Conservation (phyloP, 2,888 invertebrate genomes). For the Melanostoma mellinum region DNA sequence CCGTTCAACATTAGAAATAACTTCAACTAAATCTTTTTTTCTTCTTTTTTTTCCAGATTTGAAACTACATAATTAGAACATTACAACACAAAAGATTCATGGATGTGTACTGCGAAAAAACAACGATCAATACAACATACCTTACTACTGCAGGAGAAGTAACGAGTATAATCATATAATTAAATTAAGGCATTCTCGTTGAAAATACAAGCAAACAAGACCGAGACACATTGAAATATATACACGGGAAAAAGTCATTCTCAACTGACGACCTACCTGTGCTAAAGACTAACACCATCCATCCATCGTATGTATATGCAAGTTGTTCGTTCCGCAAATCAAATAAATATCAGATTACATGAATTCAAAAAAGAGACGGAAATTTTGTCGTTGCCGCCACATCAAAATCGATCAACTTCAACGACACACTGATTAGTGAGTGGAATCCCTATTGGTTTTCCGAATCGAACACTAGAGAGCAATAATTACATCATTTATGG, state of each 20-base stretch:
- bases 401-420: constrained; percentile 69
- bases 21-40: constrained; percentile 11
- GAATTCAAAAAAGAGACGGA: constrained; percentile 74
- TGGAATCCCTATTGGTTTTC: constrained; percentile 59
- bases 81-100: neutral
- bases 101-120: constrained; percentile 18
- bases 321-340: constrained; percentile 69
- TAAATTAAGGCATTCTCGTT: constrained; percentile 48
- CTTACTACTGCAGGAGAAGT: constrained; percentile 10
- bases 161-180: constrained; percentile 59
- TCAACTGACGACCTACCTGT: constrained; percentile 44
- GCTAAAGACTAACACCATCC: constrained; percentile 13
- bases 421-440: constrained; percentile 54
- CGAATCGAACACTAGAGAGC: constrained; percentile 38
- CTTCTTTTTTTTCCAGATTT: constrained; percentile 44
- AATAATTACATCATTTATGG: constrained; percentile 55
- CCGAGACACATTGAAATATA: neutral
- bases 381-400: constrained; percentile 62
- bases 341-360: constrained; percentile 75
- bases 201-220: neutral
- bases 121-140: constrained; percentile 27
- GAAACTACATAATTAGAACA: constrained; percentile 18
- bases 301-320: constrained; percentile 41
- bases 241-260: constrained; percentile 21
- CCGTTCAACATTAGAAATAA: neutral